A percentile compares a stretch with the other conserved stretches of the same genome.
These are phyloP conservation scores for Columba livia DNA, from an alignment of 2,113 vertebrate genomes.

Conservation along the genomic window DNA sequence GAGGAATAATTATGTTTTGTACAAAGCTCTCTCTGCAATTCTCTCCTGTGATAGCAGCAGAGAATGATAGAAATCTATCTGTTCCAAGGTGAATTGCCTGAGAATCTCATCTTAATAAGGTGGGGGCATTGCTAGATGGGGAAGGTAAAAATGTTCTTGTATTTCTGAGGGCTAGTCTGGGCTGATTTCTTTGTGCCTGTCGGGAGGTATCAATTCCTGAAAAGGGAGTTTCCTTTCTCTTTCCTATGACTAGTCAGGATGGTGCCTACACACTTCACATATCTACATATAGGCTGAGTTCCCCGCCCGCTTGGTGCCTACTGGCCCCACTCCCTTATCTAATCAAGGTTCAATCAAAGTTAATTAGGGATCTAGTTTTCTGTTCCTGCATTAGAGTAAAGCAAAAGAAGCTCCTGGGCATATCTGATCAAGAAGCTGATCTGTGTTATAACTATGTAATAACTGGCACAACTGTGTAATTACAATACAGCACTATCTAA, in stretches of 20 bases:
- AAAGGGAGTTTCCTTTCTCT: conserved; percentile 69
- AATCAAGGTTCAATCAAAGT: conserved; percentile 70
- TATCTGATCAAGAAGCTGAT: conserved; percentile 70
- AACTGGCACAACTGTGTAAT: conserved; percentile 70
- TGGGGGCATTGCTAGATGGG: conserved; percentile 37
- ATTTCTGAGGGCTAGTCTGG: conserved; percentile 60
- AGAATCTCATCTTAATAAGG: conserved; percentile 51
- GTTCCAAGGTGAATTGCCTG: conserved; percentile 32
- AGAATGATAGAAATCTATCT: conserved; percentile 31
- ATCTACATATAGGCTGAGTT: conserved; percentile 59
- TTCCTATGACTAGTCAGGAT: conserved; percentile 65
- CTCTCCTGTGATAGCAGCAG: not conserved
- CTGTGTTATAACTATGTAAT: conserved; percentile 70
- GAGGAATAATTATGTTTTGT: not conserved
- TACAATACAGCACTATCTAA: conserved; percentile 67
- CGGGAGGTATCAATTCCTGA: conserved; percentile 69
- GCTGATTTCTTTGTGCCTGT: conserved; percentile 56
- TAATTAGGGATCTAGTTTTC: conserved; percentile 69
- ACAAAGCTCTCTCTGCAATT: not conserved
- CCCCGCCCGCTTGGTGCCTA: conserved; percentile 68
- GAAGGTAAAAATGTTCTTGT: conserved; percentile 44
- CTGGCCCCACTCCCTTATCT: conserved; percentile 70
- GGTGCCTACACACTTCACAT: conserved; percentile 56
- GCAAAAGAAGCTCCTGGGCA: conserved; percentile 72
- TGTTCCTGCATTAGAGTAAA: conserved; percentile 64